A percentile compares a stretch with the other conserved stretches of the same genome.
Evolutionary conservation across 2,797 vertebrate genomes (phyloP).

Genomic region (Chiloscyllium punctatum): DNA sequence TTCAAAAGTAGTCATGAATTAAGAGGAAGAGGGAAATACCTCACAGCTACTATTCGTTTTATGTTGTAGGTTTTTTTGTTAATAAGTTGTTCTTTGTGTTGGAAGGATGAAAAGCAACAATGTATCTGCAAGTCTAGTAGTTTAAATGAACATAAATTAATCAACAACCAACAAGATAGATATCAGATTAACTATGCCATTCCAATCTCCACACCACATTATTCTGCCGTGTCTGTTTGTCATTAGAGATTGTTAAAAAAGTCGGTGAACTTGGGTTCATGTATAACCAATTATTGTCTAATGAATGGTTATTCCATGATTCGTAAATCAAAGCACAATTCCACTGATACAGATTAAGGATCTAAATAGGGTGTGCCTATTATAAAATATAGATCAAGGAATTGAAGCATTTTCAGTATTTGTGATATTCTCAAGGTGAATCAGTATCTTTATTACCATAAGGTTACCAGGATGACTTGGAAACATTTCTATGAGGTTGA

Average conservation of each 20-base stretch:
- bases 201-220: background rate
- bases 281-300: background rate
- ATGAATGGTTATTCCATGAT: constrained; percentile 21
- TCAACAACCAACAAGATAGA: background rate
- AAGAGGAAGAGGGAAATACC: no score
- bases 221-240: background rate
- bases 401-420: background rate
- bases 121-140: background rate
- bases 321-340: background rate
- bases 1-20: background rate
- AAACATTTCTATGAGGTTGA: background rate
- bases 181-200: background rate
- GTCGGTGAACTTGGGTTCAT: background rate
- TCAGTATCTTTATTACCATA: background rate
- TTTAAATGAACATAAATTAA: background rate
- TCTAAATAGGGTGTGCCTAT: background rate
- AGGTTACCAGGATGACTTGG: background rate
- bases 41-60: background rate
- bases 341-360: background rate
- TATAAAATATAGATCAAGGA: background rate
- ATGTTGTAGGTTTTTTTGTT: constrained; percentile 18
- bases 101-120: background rate
- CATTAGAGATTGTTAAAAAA: background rate
- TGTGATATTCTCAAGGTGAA: constrained; percentile 13
- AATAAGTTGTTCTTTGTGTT: background rate